Conservation (phyloP, 2,113 vertebrate genomes). For the Tychaedon coryphoeus region DNA sequence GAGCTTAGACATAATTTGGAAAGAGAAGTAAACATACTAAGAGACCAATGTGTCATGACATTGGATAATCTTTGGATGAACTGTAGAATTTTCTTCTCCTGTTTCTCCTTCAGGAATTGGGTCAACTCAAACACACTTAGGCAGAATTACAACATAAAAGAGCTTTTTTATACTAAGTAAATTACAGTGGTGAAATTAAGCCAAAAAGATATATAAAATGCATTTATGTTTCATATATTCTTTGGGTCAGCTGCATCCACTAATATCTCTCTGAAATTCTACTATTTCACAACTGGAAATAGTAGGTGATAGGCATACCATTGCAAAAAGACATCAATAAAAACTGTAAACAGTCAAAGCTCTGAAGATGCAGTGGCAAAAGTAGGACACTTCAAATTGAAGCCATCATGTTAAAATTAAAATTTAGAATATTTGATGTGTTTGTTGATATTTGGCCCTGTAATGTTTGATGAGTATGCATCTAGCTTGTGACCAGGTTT, state of each 20-base stretch:
- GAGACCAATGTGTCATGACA: not conserved
- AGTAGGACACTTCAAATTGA: not conserved
- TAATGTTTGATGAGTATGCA: not conserved
- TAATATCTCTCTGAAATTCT: not conserved
- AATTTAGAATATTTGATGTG: not conserved
- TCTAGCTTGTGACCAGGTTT: not conserved
- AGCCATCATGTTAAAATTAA: not conserved
- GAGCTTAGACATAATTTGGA: not conserved
- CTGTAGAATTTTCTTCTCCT: not conserved
- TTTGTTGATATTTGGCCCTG: not conserved
- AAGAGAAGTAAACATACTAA: not conserved
- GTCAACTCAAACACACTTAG: not conserved
- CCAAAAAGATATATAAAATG: not conserved
- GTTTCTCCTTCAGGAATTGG: not conserved
- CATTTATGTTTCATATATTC: not conserved
- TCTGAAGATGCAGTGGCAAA: not conserved
- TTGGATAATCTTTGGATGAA: not conserved
- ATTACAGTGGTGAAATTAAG: not conserved
- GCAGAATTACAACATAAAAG: not conserved
- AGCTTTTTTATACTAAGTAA: not conserved
- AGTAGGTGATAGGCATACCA: not conserved
- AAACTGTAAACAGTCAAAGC: not conserved
- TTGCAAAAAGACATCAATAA: not conserved
- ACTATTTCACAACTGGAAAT: not conserved
- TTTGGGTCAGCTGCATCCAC: not conserved